A percentile compares a stretch with the other conserved stretches of the same genome.
Evolutionary conservation across 2,888 invertebrate genomes (phyloP).

Genomic region (Leptura quadrifasciata): DNA sequence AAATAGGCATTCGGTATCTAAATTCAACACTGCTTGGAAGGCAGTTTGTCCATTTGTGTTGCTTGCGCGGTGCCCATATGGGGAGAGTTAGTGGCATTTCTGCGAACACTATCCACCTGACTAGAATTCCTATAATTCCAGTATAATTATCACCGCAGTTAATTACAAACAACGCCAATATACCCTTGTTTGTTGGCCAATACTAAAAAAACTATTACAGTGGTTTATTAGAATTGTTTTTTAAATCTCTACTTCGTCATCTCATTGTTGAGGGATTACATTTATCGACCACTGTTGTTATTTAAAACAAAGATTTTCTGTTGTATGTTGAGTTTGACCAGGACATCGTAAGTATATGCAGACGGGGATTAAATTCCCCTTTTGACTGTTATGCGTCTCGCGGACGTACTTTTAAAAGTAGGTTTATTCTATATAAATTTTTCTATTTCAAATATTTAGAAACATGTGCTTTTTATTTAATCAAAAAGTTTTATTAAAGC

Average conservation of each 20-base stretch:
- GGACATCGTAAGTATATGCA: no score
- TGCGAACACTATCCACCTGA: slow-evolving; percentile 69
- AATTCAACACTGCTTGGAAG: slow-evolving; percentile 66
- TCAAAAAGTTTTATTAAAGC: no score
- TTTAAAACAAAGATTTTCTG: slow-evolving; percentile 2
- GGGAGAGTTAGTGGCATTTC: slow-evolving; percentile 63
- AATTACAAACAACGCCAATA: slow-evolving; percentile 63
- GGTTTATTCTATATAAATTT: no score
- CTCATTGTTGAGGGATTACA: slow-evolving; percentile 29
- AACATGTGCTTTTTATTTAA: no score
- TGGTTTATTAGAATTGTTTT: slow-evolving; percentile 53
- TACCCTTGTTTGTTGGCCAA: slow-evolving; percentile 56
- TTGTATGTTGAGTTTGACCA: no score
- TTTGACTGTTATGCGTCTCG: no score
- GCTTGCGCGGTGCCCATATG: slow-evolving; percentile 66
- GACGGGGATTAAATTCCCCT: no score
- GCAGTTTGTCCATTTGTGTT: slow-evolving; percentile 66
- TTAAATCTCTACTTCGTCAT: slow-evolving; percentile 53
- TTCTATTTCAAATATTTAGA: no score
- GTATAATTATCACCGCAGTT: slow-evolving; percentile 63
- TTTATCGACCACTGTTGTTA: background rate
- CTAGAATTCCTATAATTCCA: slow-evolving; percentile 66
- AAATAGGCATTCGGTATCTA: slow-evolving; percentile 67
- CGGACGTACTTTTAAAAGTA: no score
- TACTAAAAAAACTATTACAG: slow-evolving; percentile 48